These are phyloP conservation scores for Tricholaema leucomelas DNA, from an alignment of 2,113 vertebrate species.

Conservation along the genomic window DNA sequence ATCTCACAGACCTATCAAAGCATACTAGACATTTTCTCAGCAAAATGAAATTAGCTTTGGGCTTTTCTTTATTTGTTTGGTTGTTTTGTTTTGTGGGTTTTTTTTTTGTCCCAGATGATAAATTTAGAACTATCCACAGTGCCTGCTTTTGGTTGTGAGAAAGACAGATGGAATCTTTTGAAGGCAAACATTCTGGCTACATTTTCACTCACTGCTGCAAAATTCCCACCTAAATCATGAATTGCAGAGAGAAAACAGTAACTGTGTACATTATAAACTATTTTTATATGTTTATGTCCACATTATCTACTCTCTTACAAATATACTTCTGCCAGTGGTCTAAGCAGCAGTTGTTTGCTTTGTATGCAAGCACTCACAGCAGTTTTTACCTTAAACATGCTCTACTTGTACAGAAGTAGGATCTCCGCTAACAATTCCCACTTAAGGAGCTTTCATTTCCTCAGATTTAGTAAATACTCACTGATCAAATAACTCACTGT, in stretches of 20 bases:
- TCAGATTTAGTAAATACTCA: not conserved
- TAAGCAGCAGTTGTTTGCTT: not conserved
- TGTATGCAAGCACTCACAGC: not conserved
- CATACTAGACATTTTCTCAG: not conserved
- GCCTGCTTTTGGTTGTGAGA: not conserved
- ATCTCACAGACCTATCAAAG: not conserved
- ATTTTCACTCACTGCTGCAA: not conserved
- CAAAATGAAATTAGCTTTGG: not conserved
- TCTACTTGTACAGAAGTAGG: not conserved
- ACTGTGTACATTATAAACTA: not conserved
- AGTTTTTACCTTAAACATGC: not conserved
- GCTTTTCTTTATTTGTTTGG: not conserved
- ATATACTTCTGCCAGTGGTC: not conserved
- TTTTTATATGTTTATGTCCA: not conserved
- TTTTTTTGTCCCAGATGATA: not conserved
- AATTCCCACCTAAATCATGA: not conserved
- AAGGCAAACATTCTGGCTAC: not conserved
- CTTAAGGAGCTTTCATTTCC: not conserved
- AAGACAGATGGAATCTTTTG: not conserved
- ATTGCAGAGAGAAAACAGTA: not conserved
- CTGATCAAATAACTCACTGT: not conserved
- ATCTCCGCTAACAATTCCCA: not conserved
- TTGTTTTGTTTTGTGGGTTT: too few species aligned
- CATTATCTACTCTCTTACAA: not conserved
- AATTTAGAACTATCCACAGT: not conserved